Conservation (phyloP, 2,797 vertebrate genomes). For the Rhinoraja longicauda region DNA sequence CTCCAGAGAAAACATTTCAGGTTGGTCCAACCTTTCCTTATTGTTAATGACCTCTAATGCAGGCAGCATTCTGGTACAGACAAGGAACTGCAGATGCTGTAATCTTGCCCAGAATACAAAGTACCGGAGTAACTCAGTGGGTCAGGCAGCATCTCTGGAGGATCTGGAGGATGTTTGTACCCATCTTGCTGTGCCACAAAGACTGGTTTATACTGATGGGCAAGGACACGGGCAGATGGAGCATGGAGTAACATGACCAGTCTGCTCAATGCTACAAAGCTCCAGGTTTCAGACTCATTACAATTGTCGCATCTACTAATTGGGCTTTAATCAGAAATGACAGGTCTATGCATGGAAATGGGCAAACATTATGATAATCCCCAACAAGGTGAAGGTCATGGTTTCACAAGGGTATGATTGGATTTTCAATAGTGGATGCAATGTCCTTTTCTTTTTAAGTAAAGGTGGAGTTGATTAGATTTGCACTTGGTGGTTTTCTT, state of each 20-base stretch:
- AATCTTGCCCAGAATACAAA: too few species aligned
- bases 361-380: neutral
- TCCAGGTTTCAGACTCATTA: neutral
- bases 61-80: too few species aligned
- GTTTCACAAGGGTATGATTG: neutral
- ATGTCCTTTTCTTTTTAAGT: neutral
- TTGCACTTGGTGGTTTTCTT: neutral
- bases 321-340: constrained; percentile 4
- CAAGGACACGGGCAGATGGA: neutral
- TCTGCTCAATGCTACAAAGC: neutral
- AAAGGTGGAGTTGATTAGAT: constrained; percentile 20
- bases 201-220: neutral
- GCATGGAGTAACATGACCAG: neutral
- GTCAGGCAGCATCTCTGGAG: too few species aligned
- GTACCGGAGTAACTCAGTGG: too few species aligned
- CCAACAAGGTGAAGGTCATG: neutral
- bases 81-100: too few species aligned
- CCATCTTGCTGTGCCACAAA: neutral
- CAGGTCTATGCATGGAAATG: neutral
- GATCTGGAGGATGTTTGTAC: too few species aligned
- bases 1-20: too few species aligned
- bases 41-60: too few species aligned
- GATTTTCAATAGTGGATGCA: neutral
- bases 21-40: too few species aligned
- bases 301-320: neutral